These are phyloP conservation scores for Cygnus buccinator DNA, from an alignment of 2,113 vertebrate genomes.

Conservation along the genomic window DNA sequence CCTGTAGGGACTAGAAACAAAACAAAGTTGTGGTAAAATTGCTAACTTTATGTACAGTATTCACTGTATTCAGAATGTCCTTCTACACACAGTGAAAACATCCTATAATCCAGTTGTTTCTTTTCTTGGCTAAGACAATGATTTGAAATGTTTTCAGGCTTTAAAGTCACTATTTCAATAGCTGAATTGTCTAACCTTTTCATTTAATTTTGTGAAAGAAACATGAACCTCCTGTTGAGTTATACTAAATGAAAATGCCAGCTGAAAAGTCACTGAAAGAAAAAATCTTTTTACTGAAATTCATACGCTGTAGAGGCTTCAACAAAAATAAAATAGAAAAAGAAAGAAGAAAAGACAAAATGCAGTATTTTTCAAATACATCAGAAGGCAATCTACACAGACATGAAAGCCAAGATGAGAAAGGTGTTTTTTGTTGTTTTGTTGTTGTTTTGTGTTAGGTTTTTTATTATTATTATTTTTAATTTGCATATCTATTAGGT, in stretches of 20 bases:
- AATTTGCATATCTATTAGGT: conserved; percentile 45
- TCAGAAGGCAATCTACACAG: not conserved
- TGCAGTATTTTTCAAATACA: not conserved
- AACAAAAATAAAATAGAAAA: not conserved
- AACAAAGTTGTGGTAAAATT: not conserved
- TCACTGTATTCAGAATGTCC: not conserved
- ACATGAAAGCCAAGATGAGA: not conserved
- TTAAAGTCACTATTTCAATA: not conserved
- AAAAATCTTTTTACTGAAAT: conserved; percentile 16
- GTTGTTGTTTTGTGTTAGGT: not conserved
- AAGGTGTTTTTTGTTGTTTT: not conserved
- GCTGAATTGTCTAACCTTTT: not conserved
- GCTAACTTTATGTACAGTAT: not conserved
- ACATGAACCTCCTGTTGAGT: not conserved
- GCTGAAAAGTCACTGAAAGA: not conserved
- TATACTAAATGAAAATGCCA: not conserved
- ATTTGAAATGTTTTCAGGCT: not conserved
- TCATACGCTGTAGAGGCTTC: not conserved
- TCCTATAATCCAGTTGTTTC: not conserved
- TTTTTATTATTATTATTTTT: not conserved
- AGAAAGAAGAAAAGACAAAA: not conserved
- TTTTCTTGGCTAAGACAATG: not conserved
- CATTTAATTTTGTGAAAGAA: not conserved
- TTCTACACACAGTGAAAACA: not conserved
- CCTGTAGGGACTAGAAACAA: not conserved